Evolutionary conservation across 2,888 invertebrate species (phyloP).

Genomic region (Escarpia spicata): DNA sequence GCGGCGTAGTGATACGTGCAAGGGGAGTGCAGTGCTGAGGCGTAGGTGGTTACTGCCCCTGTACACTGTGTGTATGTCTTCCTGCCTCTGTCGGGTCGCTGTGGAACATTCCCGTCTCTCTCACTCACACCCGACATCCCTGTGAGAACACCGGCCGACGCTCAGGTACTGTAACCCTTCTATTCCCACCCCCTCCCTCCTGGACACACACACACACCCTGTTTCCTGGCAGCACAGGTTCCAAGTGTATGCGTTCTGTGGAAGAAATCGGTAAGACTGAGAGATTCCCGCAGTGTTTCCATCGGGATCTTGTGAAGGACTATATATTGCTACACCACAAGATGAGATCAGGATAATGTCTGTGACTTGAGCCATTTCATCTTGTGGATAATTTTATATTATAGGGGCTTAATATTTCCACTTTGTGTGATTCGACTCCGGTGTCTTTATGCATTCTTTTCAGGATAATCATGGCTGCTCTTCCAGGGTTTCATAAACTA

Average conservation of each 20-base stretch:
- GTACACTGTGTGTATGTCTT: neutral
- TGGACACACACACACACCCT: neutral
- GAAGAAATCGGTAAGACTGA: neutral
- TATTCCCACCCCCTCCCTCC: neutral
- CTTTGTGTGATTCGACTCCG: neutral
- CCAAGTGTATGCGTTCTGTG: neutral
- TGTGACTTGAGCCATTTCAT: neutral
- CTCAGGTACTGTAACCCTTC: slow-evolving; percentile 11
- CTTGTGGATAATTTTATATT: neutral
- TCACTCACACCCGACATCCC: neutral
- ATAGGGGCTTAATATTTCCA: neutral
- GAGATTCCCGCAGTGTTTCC: neutral
- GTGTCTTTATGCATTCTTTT: neutral
- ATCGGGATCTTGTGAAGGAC: neutral
- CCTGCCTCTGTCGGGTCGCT: neutral
- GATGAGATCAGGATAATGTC: neutral
- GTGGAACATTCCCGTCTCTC: neutral
- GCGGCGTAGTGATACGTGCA: neutral
- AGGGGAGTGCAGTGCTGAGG: neutral
- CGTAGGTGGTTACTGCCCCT: slow-evolving; percentile 8
- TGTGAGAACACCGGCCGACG: neutral
- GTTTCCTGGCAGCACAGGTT: neutral
- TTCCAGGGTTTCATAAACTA: neutral
- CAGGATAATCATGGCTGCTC: neutral
- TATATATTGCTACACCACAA: neutral